Conservation (phyloP, 1,140 invertebrate genomes). For the Chionoecetes opilio region DNA sequence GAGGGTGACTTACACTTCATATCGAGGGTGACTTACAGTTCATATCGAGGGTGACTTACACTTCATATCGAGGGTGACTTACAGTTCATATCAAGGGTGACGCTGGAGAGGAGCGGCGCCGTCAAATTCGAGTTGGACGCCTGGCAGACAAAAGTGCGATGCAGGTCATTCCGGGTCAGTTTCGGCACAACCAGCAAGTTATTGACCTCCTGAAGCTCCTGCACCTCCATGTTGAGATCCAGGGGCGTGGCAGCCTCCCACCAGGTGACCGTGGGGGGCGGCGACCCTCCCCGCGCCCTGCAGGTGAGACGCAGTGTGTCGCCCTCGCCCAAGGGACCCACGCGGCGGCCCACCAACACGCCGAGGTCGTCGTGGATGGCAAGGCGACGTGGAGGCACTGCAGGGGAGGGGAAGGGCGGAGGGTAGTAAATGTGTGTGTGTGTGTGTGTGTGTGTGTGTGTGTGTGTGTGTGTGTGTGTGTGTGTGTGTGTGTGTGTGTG, state of each 20-base stretch:
- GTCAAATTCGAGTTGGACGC: slow-evolving; percentile 92
- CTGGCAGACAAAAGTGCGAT: slow-evolving; percentile 70
- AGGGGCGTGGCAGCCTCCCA: slow-evolving; percentile 90
- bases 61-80: too few species aligned
- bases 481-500: slow-evolving; percentile 17
- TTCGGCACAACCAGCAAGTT: slow-evolving; percentile 54
- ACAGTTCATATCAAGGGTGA: slow-evolving; percentile 81
- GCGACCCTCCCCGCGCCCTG: slow-evolving; percentile 92
- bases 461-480: slow-evolving; percentile 27
- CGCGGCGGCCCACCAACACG: slow-evolving; percentile 84
- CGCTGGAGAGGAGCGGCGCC: slow-evolving; percentile 85
- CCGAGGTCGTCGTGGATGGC: slow-evolving; percentile 57
- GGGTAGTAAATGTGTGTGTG: background rate
- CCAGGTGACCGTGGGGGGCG: slow-evolving; percentile 92
- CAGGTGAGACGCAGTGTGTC: slow-evolving; percentile 91
- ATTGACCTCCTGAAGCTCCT: background rate
- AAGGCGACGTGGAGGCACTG: slow-evolving; percentile 57
- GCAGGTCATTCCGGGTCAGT: slow-evolving; percentile 68
- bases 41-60: too few species aligned
- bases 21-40: too few species aligned
- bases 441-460: slow-evolving; percentile 27
- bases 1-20: too few species aligned
- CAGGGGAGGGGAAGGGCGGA: background rate
- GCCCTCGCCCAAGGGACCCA: slow-evolving; percentile 93
- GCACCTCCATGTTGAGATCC: slow-evolving; percentile 60